A percentile compares a stretch with the other conserved stretches of the same genome.
phyloP scores from a whole-genome alignment of 2,888 invertebrate genomes.

The Ormyrus labotus region DNA sequence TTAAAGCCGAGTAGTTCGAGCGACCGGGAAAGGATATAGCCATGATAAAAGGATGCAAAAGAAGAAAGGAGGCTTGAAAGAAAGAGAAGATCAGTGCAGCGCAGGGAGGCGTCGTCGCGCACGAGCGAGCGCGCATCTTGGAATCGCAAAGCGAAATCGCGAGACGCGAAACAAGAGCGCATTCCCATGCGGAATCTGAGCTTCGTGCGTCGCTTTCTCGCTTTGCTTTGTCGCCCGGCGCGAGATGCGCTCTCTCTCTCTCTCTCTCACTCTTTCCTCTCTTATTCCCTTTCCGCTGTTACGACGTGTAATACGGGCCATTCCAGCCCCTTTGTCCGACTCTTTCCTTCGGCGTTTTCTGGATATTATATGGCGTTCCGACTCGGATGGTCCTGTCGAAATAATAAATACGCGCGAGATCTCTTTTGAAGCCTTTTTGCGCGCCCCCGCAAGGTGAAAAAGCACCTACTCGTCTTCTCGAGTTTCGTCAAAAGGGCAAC shows the following conservation, averaged over 20 bases:
- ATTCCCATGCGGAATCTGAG: slow-evolving; percentile 58
- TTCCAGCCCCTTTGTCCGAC: no score
- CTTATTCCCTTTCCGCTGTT: no score
- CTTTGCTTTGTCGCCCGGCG: slow-evolving; percentile 36
- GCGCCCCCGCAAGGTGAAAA: no score
- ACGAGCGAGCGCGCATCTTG: slow-evolving; percentile 8
- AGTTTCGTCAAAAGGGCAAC: no score
- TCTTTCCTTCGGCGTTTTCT: no score
- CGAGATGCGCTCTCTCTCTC: slow-evolving; percentile 28
- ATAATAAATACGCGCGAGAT: no score
- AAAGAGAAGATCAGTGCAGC: slow-evolving; percentile 27
- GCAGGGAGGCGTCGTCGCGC: slow-evolving; percentile 21
- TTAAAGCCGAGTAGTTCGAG: background rate
- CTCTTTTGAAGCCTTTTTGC: no score
- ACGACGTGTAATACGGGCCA: no score
- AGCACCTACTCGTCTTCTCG: no score
- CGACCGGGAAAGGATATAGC: slow-evolving; percentile 17
- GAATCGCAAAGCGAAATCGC: slow-evolving; percentile 50
- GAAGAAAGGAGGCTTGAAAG: slow-evolving; percentile 19
- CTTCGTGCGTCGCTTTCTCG: slow-evolving; percentile 55
- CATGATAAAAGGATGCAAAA: slow-evolving; percentile 36
- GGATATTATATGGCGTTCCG: no score
- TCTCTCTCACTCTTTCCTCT: slow-evolving; percentile 51
- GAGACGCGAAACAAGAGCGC: slow-evolving; percentile 50
- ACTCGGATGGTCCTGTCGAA: no score